A percentile compares a stretch with the other conserved stretches of the same genome.
phyloP scores from a whole-genome alignment of 2,113 vertebrate genomes.

The Gallinago media region DNA sequence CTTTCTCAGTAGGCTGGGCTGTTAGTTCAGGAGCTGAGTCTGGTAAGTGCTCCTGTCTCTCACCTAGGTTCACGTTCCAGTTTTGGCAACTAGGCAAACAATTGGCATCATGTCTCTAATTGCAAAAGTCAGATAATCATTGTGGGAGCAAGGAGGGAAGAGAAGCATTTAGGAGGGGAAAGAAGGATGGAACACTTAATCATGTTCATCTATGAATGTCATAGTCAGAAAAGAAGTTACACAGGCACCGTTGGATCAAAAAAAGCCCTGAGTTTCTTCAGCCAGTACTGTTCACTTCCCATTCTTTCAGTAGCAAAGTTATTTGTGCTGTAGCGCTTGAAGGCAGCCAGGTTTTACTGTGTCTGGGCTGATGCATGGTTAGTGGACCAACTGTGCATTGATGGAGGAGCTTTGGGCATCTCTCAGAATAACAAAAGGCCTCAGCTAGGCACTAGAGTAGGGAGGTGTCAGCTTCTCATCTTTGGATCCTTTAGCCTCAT shows the following conservation, averaged over 20 bases:
- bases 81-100: not conserved
- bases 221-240: not conserved
- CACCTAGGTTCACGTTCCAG: not conserved
- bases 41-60: not conserved
- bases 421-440: not conserved
- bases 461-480: not conserved
- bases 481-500: not conserved
- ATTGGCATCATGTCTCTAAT: not conserved
- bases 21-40: not conserved
- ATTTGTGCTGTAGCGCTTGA: not conserved
- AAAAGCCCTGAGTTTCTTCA: not conserved
- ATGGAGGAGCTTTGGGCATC: not conserved
- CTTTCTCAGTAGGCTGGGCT: not conserved
- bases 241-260: not conserved
- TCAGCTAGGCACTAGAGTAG: not conserved
- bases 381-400: not conserved
- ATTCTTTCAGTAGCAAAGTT: not conserved
- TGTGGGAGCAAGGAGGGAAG: not conserved
- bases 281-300: rapidly evolving
- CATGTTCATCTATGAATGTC: not conserved
- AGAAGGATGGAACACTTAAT: not conserved
- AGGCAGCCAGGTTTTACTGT: not conserved
- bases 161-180: not conserved
- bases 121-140: not conserved
- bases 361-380: rapidly evolving